A percentile compares a stretch with the other conserved stretches of the same genome.
These are phyloP conservation scores for Recurvirostra avosetta DNA, from an alignment of 2,113 vertebrate genomes.

Conservation along the genomic window DNA sequence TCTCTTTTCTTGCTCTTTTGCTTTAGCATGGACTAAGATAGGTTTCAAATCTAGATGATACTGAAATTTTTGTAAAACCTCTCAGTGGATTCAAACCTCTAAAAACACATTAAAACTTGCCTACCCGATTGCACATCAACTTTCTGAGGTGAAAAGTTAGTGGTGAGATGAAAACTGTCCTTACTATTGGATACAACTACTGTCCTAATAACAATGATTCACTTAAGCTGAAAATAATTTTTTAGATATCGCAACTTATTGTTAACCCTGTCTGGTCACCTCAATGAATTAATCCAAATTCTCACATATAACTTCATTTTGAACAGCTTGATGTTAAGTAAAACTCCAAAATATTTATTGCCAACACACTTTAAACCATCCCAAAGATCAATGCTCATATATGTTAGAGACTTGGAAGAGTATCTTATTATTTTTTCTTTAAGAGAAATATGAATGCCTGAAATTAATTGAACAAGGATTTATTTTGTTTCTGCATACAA, in stretches of 20 bases:
- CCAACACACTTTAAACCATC: not conserved
- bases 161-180: not conserved
- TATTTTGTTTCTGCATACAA: slow-evolving; percentile 64
- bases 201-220: not conserved
- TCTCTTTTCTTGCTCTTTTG: not conserved
- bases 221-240: not conserved
- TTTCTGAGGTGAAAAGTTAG: not conserved
- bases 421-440: not conserved
- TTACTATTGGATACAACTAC: not conserved
- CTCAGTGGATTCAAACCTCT: not conserved
- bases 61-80: not conserved
- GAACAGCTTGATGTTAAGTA: not conserved
- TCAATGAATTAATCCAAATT: not conserved
- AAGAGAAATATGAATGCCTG: slow-evolving; percentile 43
- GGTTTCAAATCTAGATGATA: not conserved
- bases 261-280: not conserved
- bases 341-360: not conserved
- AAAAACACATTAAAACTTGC: not conserved
- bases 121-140: not conserved
- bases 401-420: not conserved
- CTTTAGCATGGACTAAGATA: not conserved
- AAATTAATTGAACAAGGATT: slow-evolving; percentile 57
- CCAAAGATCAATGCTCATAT: not conserved
- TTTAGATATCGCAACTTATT: not conserved
- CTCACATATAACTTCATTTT: not conserved